phyloP scores from a whole-genome alignment of 2,113 vertebrate species.

The Crotophaga sulcirostris region DNA sequence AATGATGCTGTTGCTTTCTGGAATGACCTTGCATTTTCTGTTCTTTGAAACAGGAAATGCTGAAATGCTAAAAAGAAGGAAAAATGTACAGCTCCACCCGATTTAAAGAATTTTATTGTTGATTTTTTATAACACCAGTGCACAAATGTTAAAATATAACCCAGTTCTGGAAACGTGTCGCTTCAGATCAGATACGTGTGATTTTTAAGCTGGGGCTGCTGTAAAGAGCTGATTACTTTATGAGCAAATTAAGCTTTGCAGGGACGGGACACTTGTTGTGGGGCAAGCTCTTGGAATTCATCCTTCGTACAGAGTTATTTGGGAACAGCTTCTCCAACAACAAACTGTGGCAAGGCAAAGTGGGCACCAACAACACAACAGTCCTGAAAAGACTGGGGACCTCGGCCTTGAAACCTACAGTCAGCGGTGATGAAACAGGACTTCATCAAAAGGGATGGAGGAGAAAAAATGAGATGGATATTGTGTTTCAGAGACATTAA shows the following conservation, averaged over 20 bases:
- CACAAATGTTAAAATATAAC: not conserved
- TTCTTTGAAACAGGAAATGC: not conserved
- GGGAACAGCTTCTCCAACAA: not conserved
- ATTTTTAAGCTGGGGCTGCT: not conserved
- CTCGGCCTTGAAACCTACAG: not conserved
- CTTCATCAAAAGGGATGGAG: not conserved
- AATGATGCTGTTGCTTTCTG: not conserved
- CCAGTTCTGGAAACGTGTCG: not conserved
- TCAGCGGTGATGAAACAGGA: not conserved
- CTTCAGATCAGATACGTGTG: not conserved
- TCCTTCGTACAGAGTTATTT: not conserved
- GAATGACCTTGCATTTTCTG: not conserved
- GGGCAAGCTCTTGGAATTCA: not conserved
- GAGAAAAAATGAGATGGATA: not conserved
- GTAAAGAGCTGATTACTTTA: not conserved
- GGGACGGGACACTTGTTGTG: not conserved
- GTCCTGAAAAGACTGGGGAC: not conserved
- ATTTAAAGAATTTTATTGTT: not conserved
- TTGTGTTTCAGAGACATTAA: not conserved
- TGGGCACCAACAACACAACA: not conserved
- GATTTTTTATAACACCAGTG: not conserved
- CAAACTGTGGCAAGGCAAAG: not conserved
- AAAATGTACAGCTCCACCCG: not conserved
- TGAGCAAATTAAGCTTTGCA: not conserved
- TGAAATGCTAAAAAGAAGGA: not conserved